phyloP scores from a whole-genome alignment of 2,113 vertebrate genomes.

The Pachypanchax playfairii region DNA sequence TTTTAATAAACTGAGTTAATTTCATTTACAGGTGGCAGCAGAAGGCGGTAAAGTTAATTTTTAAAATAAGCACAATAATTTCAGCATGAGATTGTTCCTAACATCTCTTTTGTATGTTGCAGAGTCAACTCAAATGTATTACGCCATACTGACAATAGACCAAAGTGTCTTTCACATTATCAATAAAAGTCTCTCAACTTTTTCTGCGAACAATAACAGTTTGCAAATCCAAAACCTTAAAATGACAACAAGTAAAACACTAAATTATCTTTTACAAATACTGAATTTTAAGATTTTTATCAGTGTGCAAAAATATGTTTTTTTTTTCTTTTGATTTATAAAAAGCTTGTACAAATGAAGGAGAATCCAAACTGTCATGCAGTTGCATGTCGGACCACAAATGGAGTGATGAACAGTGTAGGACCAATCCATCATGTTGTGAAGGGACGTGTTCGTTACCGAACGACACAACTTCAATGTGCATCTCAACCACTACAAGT shows the following conservation, averaged over 20 bases:
- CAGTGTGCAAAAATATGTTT: not conserved
- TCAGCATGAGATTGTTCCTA: not conserved
- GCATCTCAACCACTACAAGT: constrained; percentile 47
- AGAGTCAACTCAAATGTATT: constrained; percentile 57
- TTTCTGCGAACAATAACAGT: fast-evolving
- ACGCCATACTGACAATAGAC: constrained; percentile 55
- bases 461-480: fast-evolving
- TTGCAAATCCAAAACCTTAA: fast-evolving
- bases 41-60: constrained; percentile 50
- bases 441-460: fast-evolving
- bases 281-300: not conserved
- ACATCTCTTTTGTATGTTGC: constrained; percentile 1
- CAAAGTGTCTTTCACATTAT: fast-evolving
- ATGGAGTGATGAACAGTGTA: constrained; percentile 36
- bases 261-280: not conserved
- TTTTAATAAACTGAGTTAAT: not conserved
- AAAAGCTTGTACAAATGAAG: constrained; percentile 21
- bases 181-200: fast-evolving
- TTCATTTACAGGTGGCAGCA: constrained; percentile 46
- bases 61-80: not conserved
- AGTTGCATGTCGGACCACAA: fast-evolving
- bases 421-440: constrained; percentile 2
- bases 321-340: not conserved
- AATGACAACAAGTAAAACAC: constrained; percentile 65
- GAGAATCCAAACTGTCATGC: fast-evolving